These are phyloP conservation scores for Neoascia interrupta DNA, from an alignment of 2,888 invertebrate species.

Conservation along the genomic window DNA sequence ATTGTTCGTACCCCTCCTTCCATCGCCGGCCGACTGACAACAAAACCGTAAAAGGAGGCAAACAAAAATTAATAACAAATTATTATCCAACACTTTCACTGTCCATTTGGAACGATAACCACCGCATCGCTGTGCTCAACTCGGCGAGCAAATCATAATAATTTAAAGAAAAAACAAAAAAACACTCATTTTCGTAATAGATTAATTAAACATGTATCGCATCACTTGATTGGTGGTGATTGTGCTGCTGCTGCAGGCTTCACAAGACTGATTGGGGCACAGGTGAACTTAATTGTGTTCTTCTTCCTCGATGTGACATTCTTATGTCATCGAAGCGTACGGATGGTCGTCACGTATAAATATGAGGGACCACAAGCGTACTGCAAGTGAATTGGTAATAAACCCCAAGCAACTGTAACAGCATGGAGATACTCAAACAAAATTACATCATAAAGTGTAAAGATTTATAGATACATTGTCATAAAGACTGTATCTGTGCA, in stretches of 20 bases:
- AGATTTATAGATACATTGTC: conserved; percentile 37
- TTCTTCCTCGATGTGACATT: conserved; percentile 33
- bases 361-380: too few species aligned
- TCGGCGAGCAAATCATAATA: conserved; percentile 45
- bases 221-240: conserved; percentile 4
- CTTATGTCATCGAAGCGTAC: conserved; percentile 50
- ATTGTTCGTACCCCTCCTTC: neutral
- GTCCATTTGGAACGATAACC: neutral
- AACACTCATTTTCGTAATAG: conserved; percentile 28
- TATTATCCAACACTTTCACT: conserved; percentile 68
- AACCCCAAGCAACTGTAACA: conserved; percentile 21
- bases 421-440: conserved; percentile 23
- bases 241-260: conserved; percentile 14
- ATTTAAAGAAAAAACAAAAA: too few species aligned
- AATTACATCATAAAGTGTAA: conserved; percentile 48
- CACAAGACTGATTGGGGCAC: too few species aligned
- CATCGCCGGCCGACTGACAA: conserved; percentile 8
- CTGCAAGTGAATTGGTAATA: conserved; percentile 19
- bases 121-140: neutral
- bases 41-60: conserved; percentile 25
- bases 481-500: too few species aligned
- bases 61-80: conserved; percentile 42
- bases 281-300: conserved; percentile 20
- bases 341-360: conserved; percentile 27
- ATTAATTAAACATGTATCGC: conserved; percentile 32